Base-by-base conservation (phyloP, 2,113 vertebrate genomes). In the Barbus barbus region DNA sequence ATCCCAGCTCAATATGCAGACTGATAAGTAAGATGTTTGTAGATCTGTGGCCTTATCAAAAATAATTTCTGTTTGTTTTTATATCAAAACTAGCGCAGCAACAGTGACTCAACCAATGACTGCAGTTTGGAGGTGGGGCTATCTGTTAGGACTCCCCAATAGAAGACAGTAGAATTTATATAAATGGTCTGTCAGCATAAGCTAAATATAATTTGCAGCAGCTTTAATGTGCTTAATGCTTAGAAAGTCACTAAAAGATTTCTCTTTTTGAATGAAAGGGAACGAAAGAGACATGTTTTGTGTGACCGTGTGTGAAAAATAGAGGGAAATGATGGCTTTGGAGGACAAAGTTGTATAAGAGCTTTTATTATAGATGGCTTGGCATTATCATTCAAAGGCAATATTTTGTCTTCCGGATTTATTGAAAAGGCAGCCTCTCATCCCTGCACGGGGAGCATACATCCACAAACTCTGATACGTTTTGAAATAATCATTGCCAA, bases 401-500 rank as follows among this genome's bases (percentile, higher is more conserved):
- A 80, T 80, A 80, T 80, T 80, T 80, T 80, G 60, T 80, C 60
- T 65, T 65, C 78, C 0, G 60, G 24, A 80, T 80, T 80, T 65
- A 80, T 80, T 80, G 60, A 80, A 80, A 46, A 80, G 78, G 38
- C 78, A 46, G 56, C 36, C 56, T 61, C 75, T 78, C 75, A 78
- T 60, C 22, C 31, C 53, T 4, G 36, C 76, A 41, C 18, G 9
- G n/a, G 58, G 33, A 24, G 76, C 76, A 60, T 80, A 67, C 44
- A 56, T 65, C 60, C 60, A 16, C 78, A 80, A 65, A 67, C 60
- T 61, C 14, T 33, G 79, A 82, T 84, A 77, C n/a, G n/a, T n/a
- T n/a, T n/a, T 41, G 28, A 56, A 83, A 85, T 78, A 75, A 83
- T 85, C 48, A 89, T 41, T 46, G 67, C 20, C 20, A 26, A 77